Evolutionary conservation across 2,797 vertebrate species (phyloP).

Genomic region (Arctocebus calabarensis): DNA sequence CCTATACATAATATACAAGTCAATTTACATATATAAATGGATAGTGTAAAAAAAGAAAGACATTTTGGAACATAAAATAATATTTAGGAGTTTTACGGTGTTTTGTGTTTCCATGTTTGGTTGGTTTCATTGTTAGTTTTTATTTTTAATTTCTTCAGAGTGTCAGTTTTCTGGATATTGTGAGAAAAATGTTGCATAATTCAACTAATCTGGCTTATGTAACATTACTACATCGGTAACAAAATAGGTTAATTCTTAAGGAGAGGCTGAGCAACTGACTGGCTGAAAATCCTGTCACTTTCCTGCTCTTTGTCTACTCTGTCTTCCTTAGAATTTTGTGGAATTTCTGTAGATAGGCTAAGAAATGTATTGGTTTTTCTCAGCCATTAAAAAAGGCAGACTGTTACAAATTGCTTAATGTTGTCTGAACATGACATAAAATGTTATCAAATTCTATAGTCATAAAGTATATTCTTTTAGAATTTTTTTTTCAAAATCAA

Average conservation of each 20-base stretch:
- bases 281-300: background rate
- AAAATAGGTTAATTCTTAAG: background rate
- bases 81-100: background rate
- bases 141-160: background rate
- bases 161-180: background rate
- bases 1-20: background rate
- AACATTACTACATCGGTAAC: background rate
- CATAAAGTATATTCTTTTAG: background rate
- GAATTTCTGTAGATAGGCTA: background rate
- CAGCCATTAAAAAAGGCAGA: background rate
- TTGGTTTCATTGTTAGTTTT: background rate
- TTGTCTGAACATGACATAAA: background rate
- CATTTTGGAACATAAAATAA: background rate
- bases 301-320: background rate
- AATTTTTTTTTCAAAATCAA: constrained; percentile 52
- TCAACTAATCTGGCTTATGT: background rate
- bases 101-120: background rate
- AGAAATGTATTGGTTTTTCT: constrained; percentile 5
- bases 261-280: background rate
- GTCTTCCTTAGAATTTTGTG: background rate
- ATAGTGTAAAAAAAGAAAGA: background rate
- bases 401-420: constrained; percentile 12
- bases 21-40: background rate
- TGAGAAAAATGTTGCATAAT: background rate
- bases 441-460: background rate